Base-by-base conservation (phyloP, 2,113 vertebrate genomes). In the Pelobates fuscus region DNA sequence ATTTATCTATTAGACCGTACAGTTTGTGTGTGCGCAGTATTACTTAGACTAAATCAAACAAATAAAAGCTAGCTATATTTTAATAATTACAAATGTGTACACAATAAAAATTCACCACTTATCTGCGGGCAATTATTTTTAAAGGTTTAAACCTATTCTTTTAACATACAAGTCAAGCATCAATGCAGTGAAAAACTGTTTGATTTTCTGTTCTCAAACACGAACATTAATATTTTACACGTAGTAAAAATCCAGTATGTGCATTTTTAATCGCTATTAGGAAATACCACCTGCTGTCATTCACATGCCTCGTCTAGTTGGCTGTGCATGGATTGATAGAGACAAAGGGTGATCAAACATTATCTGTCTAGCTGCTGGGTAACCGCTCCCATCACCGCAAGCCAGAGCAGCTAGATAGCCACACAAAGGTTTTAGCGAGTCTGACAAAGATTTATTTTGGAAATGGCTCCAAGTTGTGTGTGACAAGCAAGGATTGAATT, bases 191-290 rank as follows among this genome's bases (percentile, higher is more conserved):
- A 52, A 57, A 69, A 58, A 58, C 41, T 32, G 6, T 70, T 59
- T 30, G 57, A 30, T 70, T 58, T 70, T 15, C 30, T 29, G 7
- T 70, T 70, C n/a, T 70, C 67, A 70, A 58, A 70, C 52, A 58
- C 18, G 32, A n/a, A 52, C 54, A 58, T 70, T 70, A 70, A 70
- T 70, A 70, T 70, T 70, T 58, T 18, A 70, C 54, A n/a, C n/a
- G n/a, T n/a, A n/a, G 52, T 49, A 23, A 43, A 60, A 70, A 70
- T 18, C 37, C 18, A 11, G 5, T 77, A 66, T 80, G 77, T 79
- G 70, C 80, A 79, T 80, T 71, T 76, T 82, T 78, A 80, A 80
- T 81, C 80, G 46, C 69, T 41, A 63, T 76, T 72, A 46, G 46
- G 32, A n/a, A n/a, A n/a, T 67, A 24, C 60, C 72, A 84, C 78